phyloP scores from a whole-genome alignment of 2,797 vertebrate genomes.

The Gallirallus australis region DNA sequence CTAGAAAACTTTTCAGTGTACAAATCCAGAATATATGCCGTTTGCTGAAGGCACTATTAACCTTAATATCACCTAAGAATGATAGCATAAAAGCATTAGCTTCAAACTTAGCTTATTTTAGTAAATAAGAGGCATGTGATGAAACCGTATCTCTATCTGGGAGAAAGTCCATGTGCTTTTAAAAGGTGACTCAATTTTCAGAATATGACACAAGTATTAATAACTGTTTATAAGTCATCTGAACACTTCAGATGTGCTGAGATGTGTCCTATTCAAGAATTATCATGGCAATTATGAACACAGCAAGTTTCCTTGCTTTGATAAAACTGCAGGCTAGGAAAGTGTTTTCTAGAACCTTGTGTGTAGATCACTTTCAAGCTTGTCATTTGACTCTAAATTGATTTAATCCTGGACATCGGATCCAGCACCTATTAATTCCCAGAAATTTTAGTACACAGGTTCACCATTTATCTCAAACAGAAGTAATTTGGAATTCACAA shows the following conservation, averaged over 20 bases:
- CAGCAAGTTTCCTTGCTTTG: not conserved
- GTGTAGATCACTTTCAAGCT: not conserved
- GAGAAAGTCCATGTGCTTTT: not conserved
- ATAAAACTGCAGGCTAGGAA: not conserved
- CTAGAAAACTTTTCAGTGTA: not conserved
- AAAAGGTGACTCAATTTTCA: not conserved
- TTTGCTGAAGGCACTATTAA: not conserved
- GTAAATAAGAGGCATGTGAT: not conserved
- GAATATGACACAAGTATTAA: not conserved
- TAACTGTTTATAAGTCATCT: not conserved
- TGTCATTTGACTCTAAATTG: not conserved
- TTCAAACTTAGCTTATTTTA: slow-evolving; percentile 9
- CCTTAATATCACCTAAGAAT: not conserved
- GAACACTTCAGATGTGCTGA: not conserved
- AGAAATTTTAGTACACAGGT: not conserved
- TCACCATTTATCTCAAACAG: not conserved
- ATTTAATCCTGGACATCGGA: not conserved
- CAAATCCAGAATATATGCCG: slow-evolving; percentile 17
- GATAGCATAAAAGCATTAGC: not conserved
- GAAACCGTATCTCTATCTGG: not conserved
- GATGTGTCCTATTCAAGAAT: not conserved
- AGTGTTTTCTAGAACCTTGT: not conserved
- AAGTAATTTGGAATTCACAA: not conserved
- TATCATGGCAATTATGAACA: not conserved
- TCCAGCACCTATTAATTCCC: not conserved